phyloP scores from a whole-genome alignment of 2,888 invertebrate species.

The Parascotia fuliginaria region DNA sequence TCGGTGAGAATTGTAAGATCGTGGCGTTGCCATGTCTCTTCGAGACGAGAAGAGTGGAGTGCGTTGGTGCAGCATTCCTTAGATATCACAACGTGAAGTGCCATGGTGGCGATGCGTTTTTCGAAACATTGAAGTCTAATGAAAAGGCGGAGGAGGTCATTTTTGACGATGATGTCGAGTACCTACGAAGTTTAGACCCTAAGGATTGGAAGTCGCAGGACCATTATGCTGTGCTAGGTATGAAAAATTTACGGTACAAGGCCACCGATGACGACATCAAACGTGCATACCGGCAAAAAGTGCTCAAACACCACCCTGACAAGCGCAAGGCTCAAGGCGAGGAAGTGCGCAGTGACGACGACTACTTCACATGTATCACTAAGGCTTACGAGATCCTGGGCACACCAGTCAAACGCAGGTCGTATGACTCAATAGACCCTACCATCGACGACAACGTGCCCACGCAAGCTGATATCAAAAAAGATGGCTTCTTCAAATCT shows the following conservation, averaged over 20 bases:
- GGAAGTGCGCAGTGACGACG: conserved; percentile 94
- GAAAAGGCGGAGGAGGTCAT: conserved; percentile 76
- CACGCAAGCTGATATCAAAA: conserved; percentile 89
- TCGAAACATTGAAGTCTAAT: conserved; percentile 70
- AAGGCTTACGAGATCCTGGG: conserved; percentile 97
- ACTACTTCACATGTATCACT: conserved; percentile 99
- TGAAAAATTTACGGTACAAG: conserved; percentile 92
- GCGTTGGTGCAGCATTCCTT: conserved; percentile 81
- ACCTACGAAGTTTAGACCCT: conserved; percentile 95
- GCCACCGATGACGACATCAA: conserved; percentile 97
- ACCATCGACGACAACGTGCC: conserved; percentile 96
- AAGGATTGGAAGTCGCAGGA: conserved; percentile 99
- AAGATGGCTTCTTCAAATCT: conserved; percentile 90
- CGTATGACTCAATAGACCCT: conserved; percentile 99
- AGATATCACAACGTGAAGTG: conserved; percentile 80
- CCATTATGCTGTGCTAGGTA: conserved; percentile 97
- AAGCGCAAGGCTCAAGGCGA: conserved; percentile 97
- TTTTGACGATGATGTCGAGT: conserved; percentile 91
- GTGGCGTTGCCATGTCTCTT: conserved; percentile 69
- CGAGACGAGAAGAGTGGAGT: conserved; percentile 77
- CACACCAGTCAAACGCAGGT: conserved; percentile 91
- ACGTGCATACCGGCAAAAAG: conserved; percentile 92
- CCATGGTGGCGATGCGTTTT: conserved; percentile 77
- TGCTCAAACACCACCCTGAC: conserved; percentile 98
- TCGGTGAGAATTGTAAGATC: conserved; percentile 57